Percentiles rank a stretch among this genome's conserved stretches.
These are phyloP conservation scores for Telmatochromis sp. DNA, from an alignment of 2,113 vertebrate genomes.

Conservation along the genomic window DNA sequence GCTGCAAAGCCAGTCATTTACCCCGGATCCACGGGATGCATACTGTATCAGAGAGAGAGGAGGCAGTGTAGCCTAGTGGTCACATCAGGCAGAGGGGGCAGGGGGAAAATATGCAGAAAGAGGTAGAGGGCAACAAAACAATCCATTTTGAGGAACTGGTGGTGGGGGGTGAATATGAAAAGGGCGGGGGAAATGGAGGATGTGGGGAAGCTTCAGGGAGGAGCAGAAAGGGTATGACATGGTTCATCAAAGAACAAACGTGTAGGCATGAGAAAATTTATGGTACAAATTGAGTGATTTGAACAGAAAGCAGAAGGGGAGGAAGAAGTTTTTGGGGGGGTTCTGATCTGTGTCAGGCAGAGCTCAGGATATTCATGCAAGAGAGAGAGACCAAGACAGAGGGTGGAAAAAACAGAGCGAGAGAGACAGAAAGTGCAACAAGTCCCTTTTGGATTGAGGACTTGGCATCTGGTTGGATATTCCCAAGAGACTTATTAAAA, in stretches of 20 bases:
- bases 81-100: conserved; percentile 36
- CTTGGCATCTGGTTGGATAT: conserved; percentile 43
- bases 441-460: conserved; percentile 55
- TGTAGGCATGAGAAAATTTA: not conserved
- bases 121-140: not conserved
- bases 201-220: not conserved
- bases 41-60: conserved; percentile 30
- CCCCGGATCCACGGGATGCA: conserved; percentile 40
- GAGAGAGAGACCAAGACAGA: not conserved
- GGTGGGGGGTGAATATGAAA: not conserved
- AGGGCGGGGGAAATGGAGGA: not conserved
- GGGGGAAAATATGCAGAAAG: not conserved
- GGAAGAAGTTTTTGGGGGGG: not conserved
- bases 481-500: conserved; percentile 70
- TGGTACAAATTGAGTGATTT: conserved; percentile 10
- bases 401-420: not conserved
- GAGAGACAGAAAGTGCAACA: conserved; percentile 45
- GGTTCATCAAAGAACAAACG: not conserved
- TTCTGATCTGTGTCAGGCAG: conserved; percentile 34
- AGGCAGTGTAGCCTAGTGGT: conserved; percentile 75
- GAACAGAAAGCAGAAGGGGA: not conserved
- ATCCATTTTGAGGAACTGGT: not conserved
- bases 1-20: conserved; percentile 56
- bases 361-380: not conserved
- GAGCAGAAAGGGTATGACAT: not conserved